Conservation (phyloP, 2,888 invertebrate species). For the Oxyscelio sp. region DNA sequence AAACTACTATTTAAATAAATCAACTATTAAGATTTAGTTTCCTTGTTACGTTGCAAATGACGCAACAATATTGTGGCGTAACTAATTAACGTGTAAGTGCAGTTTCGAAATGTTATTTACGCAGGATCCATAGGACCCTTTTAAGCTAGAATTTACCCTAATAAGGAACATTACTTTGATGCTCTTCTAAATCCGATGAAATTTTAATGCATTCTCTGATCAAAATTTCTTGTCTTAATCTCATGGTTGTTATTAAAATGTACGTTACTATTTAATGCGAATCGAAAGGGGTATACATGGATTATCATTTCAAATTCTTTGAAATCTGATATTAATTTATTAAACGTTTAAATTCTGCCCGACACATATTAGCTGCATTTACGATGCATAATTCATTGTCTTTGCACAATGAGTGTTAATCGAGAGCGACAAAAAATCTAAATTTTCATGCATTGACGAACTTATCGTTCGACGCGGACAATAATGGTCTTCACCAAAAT, state of each 20-base stretch:
- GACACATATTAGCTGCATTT: background rate
- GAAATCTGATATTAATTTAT: conserved; percentile 24
- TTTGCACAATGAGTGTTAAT: conserved; percentile 1
- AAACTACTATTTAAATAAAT: too few species aligned
- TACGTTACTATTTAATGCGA: conserved; percentile 24
- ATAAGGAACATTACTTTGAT: conserved; percentile 16
- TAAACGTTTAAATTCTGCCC: conserved; percentile 9
- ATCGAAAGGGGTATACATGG: conserved; percentile 11
- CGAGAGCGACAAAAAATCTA: conserved; percentile 16
- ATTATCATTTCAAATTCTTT: conserved; percentile 23
- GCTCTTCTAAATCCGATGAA: conserved; percentile 23
- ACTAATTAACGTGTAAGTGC: too few species aligned
- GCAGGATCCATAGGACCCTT: too few species aligned
- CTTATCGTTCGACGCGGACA: too few species aligned
- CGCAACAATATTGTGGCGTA: too few species aligned
- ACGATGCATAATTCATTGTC: background rate
- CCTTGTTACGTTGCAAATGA: too few species aligned
- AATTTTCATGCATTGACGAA: conserved; percentile 17
- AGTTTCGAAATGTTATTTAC: background rate
- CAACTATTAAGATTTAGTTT: too few species aligned
- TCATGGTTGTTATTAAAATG: conserved; percentile 20
- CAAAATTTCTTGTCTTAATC: conserved; percentile 40
- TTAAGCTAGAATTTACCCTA: background rate
- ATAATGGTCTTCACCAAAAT: too few species aligned
- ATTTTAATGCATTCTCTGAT: conserved; percentile 28